These are phyloP conservation scores for Seriola dumerili DNA, from an alignment of 2,113 vertebrate genomes.

Conservation along the genomic window DNA sequence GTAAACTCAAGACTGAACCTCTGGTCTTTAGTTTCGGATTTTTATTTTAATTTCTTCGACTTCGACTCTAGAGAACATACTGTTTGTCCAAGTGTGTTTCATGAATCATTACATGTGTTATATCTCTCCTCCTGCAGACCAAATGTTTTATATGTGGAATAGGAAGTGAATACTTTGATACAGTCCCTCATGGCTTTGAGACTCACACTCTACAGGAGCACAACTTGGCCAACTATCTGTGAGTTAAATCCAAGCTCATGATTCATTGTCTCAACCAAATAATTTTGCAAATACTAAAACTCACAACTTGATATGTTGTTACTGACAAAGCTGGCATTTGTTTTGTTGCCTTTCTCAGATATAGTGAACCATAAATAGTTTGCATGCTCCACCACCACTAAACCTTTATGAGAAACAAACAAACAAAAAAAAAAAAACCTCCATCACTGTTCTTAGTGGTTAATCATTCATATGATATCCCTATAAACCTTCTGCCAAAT, in stretches of 20 bases:
- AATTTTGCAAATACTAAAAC: neutral
- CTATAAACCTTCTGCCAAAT: too few relatives aligned
- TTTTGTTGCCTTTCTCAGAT: conserved; percentile 3
- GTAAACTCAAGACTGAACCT: neutral
- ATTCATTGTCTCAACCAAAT: neutral
- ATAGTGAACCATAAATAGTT: neutral
- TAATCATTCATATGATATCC: too few relatives aligned
- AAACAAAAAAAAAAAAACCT: too few relatives aligned
- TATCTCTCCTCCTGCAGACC: conserved; percentile 73
- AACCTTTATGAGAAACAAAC: neutral
- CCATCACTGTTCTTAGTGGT: too few relatives aligned
- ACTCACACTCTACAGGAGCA: conserved; percentile 85
- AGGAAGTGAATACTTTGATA: conserved; percentile 85
- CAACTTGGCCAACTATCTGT: conserved; percentile 85
- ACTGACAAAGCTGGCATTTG: neutral
- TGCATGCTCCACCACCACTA: conserved; percentile 26
- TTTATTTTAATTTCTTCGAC: neutral
- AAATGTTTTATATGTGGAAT: conserved; percentile 87
- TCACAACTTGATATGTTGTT: neutral
- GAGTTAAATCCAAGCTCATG: conserved; percentile 48
- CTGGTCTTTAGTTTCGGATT: neutral
- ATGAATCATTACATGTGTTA: conserved; percentile 20
- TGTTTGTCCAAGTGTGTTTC: conserved; percentile 11
- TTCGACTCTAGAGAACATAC: neutral
- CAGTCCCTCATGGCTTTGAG: conserved; percentile 84